Conservation (phyloP, 2,888 invertebrate species). For the Lissocephala sabroskyi region DNA sequence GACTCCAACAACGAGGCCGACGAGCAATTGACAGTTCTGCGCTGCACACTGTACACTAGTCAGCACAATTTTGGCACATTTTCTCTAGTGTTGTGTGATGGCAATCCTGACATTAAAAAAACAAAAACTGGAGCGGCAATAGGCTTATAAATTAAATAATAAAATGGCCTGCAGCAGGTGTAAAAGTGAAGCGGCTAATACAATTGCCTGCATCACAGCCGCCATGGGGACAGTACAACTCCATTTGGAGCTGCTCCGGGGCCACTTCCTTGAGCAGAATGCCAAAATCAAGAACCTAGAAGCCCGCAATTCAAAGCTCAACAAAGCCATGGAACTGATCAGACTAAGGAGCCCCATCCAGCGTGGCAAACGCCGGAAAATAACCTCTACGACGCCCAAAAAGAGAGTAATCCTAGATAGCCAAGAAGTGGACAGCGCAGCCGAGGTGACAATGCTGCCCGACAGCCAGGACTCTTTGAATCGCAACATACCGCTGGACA, state of each 20-base stretch:
- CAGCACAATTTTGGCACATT: too few species aligned
- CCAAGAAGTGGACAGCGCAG: constrained; percentile 3
- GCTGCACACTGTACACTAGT: too few species aligned
- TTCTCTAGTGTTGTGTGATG: too few species aligned
- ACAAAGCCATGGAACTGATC: constrained; percentile 35
- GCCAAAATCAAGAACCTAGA: constrained; percentile 29
- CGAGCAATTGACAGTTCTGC: too few species aligned
- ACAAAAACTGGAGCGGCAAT: background rate
- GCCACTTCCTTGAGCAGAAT: constrained; percentile 19
- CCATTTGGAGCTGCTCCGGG: constrained; percentile 45
- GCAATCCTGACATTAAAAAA: background rate
- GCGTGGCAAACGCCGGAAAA: constrained; percentile 17
- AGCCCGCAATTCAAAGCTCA: constrained; percentile 41
- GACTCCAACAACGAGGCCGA: too few species aligned
- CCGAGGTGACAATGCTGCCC: constrained; percentile 15
- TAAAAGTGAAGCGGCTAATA: constrained; percentile 20
- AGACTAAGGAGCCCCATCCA: constrained; percentile 12
- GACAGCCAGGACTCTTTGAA: constrained; percentile 44
- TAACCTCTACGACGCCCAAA: constrained; percentile 5
- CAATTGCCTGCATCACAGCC: constrained; percentile 25
- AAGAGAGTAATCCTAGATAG: too few species aligned
- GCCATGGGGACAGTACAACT: constrained; percentile 51
- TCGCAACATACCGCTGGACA: constrained; percentile 64
- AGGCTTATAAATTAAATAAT: background rate
- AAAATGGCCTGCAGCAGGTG: constrained; percentile 42